Evolutionary conservation across 2,797 vertebrate genomes (phyloP), one percentile per base, ranked within the genome.

Genomic region (Sus cebifrons): DNA sequence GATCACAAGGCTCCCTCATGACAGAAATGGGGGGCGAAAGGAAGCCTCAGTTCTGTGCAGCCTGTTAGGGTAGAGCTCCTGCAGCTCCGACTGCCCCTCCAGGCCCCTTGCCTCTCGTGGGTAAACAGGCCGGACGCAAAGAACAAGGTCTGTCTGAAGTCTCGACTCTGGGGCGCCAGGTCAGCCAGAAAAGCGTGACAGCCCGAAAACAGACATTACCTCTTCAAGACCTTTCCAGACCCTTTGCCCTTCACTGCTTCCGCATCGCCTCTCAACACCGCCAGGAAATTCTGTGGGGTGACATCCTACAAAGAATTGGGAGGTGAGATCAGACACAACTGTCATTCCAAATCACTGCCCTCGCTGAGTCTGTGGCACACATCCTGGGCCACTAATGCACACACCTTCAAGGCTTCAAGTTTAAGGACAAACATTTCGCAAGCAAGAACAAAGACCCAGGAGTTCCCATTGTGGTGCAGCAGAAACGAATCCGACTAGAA

Each of bases 221-320:
- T 99, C 97, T 99, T 99, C 93, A 99, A 60, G 73, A 99, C 99
- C 98, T 99, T 99, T 84, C 99, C 99, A 70, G 99, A 99, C 67
- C 99, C 99, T 36, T 97, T 97, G 0, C 99, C 99, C 92, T 99
- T 99, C 85, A 99, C 85, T 17, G 98, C 98, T 71, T 99, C 98
- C 0, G 86, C 93, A 64, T 99, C 99, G 0, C 99, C 99, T 98
- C 98, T 99, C 97, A 99, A 98, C 96, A 99, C 99, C 0, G 99
- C 99, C 97, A 99, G 98, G 98, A 99, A 99, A 98, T 99, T 99
- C 62, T 99, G 87, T 10, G 99, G 99, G 44, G 99, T 99, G 95
- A 99, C 99, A 77, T 98, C 98, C 99, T 99, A 74, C 54, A 85
- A 62, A 96, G 65, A 94, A 91, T 71, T 0, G 44, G 89, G 88